A percentile compares a stretch with the other conserved stretches of the same genome.
phyloP scores from a whole-genome alignment of 2,113 vertebrate species.

The Petrocephalus zakoni region DNA sequence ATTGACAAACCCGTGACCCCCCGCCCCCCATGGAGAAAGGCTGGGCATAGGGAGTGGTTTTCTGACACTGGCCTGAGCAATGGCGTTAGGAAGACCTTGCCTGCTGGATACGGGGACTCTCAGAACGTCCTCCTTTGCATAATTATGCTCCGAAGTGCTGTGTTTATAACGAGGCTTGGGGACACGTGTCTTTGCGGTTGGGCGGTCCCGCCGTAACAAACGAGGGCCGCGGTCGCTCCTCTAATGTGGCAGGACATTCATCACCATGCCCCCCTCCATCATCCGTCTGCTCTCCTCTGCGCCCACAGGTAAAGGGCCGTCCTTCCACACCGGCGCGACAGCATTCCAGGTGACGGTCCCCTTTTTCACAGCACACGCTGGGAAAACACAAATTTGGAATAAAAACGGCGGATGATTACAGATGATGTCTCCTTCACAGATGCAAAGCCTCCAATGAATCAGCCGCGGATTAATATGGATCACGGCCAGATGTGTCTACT shows the following conservation, averaged over 20 bases:
- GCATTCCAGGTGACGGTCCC: constrained; percentile 52
- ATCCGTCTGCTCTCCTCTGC: constrained; percentile 56
- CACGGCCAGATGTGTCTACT: constrained; percentile 52
- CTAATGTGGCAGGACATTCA: constrained; percentile 54
- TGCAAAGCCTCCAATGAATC: constrained; percentile 69
- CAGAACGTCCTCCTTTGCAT: constrained; percentile 38
- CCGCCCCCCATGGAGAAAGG: not conserved
- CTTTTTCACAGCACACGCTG: constrained; percentile 50
- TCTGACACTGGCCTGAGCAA: not conserved
- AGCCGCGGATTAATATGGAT: constrained; percentile 62
- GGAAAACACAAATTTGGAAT: not conserved
- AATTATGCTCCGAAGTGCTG: constrained; percentile 54
- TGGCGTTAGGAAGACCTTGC: constrained; percentile 1
- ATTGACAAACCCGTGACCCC: not conserved
- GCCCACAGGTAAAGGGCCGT: constrained; percentile 46
- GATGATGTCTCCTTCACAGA: constrained; percentile 73
- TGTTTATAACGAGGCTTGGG: constrained; percentile 36
- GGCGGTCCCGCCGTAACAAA: constrained; percentile 52
- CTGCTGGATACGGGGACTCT: not conserved
- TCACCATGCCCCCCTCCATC: constrained; percentile 57
- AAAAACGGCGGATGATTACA: constrained; percentile 77
- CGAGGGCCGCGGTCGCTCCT: constrained; percentile 48
- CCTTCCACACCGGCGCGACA: constrained; percentile 57
- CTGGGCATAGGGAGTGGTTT: not conserved
- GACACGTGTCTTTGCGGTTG: constrained; percentile 66